Percentiles rank a stretch among this genome's conserved stretches.
These are phyloP conservation scores for Tipula unca DNA, from an alignment of 2,888 invertebrate species.

Conservation along the genomic window DNA sequence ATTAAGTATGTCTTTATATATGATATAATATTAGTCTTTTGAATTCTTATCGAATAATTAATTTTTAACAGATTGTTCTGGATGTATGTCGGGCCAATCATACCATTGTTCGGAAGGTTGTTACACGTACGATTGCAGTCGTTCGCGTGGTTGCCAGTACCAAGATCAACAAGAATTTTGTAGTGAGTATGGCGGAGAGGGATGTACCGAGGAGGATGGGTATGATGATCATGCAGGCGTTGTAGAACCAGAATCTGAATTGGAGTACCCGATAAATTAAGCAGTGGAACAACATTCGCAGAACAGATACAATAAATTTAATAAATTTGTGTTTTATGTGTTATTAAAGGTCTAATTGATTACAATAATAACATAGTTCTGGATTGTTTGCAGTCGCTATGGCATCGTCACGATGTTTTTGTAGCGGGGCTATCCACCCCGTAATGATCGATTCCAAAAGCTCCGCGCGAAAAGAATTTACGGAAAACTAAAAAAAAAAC, in stretches of 20 bases:
- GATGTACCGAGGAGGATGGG: background rate
- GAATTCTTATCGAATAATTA: background rate
- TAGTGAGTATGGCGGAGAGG: background rate
- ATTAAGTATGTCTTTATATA: background rate
- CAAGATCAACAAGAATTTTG: background rate
- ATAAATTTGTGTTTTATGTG: background rate
- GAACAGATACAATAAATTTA: background rate
- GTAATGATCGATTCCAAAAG: background rate
- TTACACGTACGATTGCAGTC: background rate
- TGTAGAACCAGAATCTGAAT: background rate
- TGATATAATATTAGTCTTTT: too few species aligned
- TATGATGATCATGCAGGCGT: background rate
- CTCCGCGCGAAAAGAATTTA: background rate
- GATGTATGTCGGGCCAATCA: background rate
- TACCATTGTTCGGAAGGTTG: background rate
- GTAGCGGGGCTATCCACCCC: background rate
- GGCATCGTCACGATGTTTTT: background rate
- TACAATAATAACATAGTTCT: background rate
- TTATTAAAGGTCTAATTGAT: background rate
- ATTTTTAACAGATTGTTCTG: background rate
- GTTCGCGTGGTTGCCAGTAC: background rate
- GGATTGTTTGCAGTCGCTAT: background rate
- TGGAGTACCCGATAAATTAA: background rate
- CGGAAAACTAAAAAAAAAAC: background rate
- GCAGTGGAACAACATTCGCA: background rate